These are phyloP conservation scores for Umimayanthus chanpuru DNA, from an alignment of 92 coral and sea anemone genomes.

Conservation along the genomic window DNA sequence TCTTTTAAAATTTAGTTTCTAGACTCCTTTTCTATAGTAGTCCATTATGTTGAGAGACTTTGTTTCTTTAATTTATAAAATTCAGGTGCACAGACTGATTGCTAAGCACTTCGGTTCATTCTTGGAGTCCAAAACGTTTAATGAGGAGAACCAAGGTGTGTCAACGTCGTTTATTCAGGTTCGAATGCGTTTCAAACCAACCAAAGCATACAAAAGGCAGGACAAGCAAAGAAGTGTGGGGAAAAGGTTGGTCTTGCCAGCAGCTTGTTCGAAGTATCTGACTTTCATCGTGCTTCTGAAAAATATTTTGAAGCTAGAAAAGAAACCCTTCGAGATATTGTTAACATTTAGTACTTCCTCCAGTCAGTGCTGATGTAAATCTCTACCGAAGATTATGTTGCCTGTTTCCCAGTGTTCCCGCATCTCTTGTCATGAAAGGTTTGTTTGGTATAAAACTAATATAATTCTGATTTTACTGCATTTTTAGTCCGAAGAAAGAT, in stretches of 20 bases:
- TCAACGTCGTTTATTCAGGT: conserved; percentile 54
- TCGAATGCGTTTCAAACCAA: conserved; percentile 59
- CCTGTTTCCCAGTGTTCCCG: too few relatives aligned
- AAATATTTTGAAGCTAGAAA: too few relatives aligned
- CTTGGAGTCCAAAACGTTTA: conserved; percentile 79
- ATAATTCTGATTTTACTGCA: not conserved
- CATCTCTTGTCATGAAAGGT: too few relatives aligned
- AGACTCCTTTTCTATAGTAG: not conserved
- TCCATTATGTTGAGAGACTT: not conserved
- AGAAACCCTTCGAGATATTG: too few relatives aligned
- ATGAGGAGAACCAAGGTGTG: conserved; percentile 21
- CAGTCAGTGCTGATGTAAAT: too few relatives aligned
- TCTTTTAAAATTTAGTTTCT: too few relatives aligned
- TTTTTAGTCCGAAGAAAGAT: conserved; percentile 29
- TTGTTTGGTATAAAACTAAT: too few relatives aligned
- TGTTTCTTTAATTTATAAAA: not conserved
- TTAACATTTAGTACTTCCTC: too few relatives aligned
- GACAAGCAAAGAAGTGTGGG: not conserved
- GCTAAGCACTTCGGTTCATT: conserved; percentile 86
- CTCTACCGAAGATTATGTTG: too few relatives aligned
- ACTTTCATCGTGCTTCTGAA: too few relatives aligned
- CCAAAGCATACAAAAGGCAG: conserved; percentile 18
- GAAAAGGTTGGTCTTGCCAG: not conserved
- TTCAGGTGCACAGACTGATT: conserved; percentile 74
- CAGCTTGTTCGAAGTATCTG: not conserved